Percentiles rank a stretch among this genome's conserved stretches.
Evolutionary conservation across 2,888 invertebrate genomes (phyloP).

Genomic region (Ormyrus thymus): DNA sequence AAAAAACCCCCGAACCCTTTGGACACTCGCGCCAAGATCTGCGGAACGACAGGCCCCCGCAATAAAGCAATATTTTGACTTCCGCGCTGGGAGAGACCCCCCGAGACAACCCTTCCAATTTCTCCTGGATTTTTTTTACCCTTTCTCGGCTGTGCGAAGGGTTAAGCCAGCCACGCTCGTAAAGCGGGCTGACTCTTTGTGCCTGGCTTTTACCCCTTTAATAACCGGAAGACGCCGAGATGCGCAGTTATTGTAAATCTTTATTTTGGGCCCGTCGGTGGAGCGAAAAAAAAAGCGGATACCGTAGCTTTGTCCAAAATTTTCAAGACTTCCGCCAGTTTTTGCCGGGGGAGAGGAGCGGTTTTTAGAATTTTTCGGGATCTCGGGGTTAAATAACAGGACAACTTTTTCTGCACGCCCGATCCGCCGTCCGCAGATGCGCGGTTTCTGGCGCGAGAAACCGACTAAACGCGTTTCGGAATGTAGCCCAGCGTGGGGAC

Average conservation of each 20-base stretch:
- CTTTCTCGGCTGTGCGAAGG: conserved; percentile 59
- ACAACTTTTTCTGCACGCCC: conserved; percentile 39
- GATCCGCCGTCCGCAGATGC: conserved; percentile 36
- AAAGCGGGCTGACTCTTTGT: conserved; percentile 68
- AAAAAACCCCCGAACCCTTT: conserved; percentile 57
- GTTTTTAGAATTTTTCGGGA: conserved; percentile 48
- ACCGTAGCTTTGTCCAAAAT: conserved; percentile 68
- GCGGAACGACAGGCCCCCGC: conserved; percentile 54
- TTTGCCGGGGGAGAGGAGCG: conserved; percentile 15
- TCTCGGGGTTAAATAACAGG: conserved; percentile 46
- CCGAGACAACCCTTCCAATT: conserved; percentile 63
- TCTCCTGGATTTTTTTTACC: conserved; percentile 16
- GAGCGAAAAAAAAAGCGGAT: conserved; percentile 61
- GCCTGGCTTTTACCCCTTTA: conserved; percentile 61
- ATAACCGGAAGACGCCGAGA: neutral
- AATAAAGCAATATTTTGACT: conserved; percentile 73
- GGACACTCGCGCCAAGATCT: neutral
- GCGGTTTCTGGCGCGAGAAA: conserved; percentile 20
- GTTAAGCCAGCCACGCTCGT: conserved; percentile 63
- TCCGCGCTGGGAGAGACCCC: conserved; percentile 46
- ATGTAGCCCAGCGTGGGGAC: neutral
- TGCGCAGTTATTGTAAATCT: conserved; percentile 64
- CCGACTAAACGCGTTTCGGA: conserved; percentile 25
- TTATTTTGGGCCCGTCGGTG: conserved; percentile 56
- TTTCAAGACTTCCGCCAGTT: conserved; percentile 46